These are phyloP conservation scores for Drosophila anomelani DNA, from an alignment of 2,888 invertebrate genomes.

Conservation along the genomic window DNA sequence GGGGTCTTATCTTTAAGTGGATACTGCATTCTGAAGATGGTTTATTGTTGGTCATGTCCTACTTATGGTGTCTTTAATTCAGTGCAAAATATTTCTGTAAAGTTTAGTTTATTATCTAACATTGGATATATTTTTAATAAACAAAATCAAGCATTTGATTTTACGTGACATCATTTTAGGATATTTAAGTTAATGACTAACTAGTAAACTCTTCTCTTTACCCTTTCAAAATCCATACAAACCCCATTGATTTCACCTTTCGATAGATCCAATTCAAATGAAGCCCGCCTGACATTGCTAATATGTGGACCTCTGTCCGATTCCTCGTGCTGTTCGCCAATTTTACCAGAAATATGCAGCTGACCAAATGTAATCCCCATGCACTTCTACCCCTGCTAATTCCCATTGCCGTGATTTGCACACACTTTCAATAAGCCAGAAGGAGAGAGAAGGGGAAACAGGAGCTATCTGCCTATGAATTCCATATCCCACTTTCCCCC, in stretches of 20 bases:
- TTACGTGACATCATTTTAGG: background rate
- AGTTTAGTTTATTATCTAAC: background rate
- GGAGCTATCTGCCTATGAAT: conserved; percentile 7
- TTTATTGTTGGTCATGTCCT: background rate
- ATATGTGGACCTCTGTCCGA: conserved; percentile 1
- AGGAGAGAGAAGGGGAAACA: background rate
- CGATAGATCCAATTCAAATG: background rate
- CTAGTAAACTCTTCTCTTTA: background rate
- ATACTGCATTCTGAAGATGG: background rate
- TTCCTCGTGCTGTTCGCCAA: conserved; percentile 33
- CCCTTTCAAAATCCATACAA: too few relatives aligned
- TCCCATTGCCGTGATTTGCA: conserved; percentile 41
- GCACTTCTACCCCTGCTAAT: conserved; percentile 5
- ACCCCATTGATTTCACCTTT: background rate
- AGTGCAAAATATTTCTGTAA: background rate
- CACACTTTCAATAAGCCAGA: conserved; percentile 34
- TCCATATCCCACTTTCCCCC: conserved; percentile 8
- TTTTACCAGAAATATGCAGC: conserved; percentile 25
- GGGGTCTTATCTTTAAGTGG: background rate
- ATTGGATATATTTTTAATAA: too few relatives aligned
- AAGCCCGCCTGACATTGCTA: conserved; percentile 16
- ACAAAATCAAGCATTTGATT: background rate
- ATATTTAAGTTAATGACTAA: background rate
- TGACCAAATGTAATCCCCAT: conserved; percentile 26
- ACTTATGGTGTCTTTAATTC: background rate